Percentiles rank a stretch among this genome's conserved stretches.
phyloP scores from a whole-genome alignment of 2,797 vertebrate genomes.

The Cuculus canorus region DNA sequence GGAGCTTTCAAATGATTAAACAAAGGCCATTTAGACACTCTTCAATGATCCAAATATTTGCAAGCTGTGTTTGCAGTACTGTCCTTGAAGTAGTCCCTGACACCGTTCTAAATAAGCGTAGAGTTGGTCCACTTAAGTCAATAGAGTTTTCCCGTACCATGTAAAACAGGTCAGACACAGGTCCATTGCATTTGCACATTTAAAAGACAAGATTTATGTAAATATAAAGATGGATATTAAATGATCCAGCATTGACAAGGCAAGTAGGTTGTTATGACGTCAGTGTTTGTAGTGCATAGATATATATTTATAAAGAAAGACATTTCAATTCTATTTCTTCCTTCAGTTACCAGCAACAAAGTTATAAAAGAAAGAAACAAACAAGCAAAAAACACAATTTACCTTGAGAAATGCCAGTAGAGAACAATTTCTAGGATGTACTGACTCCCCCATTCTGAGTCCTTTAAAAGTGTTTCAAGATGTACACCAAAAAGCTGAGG shows the following conservation, averaged over 20 bases:
- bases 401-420: not conserved
- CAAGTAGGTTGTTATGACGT: not conserved
- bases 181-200: not conserved
- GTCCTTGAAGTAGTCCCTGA: not conserved
- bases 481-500: not conserved
- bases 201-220: not conserved
- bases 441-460: not conserved
- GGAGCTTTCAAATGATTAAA: not conserved
- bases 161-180: not conserved
- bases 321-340: not conserved
- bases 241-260: not conserved
- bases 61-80: not conserved
- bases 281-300: not conserved
- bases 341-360: not conserved
- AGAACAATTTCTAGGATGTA: not conserved
- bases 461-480: not conserved
- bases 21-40: not conserved
- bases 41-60: not conserved
- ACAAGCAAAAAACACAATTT: not conserved
- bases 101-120: not conserved
- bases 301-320: not conserved
- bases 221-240: not conserved
- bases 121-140: not conserved
- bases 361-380: not conserved
- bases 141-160: not conserved